Conservation (phyloP, 2,888 invertebrate species). For the Oscheius sp. region DNA sequence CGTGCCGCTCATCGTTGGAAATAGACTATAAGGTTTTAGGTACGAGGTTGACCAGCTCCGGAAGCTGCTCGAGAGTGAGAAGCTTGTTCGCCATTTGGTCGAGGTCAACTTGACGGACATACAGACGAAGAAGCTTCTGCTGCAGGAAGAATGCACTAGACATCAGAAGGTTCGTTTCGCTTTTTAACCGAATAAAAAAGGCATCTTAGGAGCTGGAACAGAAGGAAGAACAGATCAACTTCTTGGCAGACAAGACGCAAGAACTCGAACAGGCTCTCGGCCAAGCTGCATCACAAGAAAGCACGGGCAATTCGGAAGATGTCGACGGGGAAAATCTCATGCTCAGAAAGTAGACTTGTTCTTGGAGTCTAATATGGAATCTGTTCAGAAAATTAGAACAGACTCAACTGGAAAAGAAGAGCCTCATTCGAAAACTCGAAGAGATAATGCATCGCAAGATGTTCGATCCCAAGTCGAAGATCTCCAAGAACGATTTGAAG, state of each 20-base stretch:
- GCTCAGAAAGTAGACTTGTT: neutral
- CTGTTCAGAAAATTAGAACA: conserved; percentile 47
- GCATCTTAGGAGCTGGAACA: conserved; percentile 39
- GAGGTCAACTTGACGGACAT: conserved; percentile 92
- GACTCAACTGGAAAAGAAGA: conserved; percentile 53
- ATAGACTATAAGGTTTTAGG: neutral
- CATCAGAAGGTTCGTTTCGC: conserved; percentile 46
- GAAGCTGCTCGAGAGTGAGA: conserved; percentile 49
- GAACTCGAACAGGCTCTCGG: conserved; percentile 28
- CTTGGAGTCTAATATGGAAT: neutral
- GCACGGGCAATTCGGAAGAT: neutral
- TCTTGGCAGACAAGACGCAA: conserved; percentile 21
- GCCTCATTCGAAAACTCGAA: conserved; percentile 85
- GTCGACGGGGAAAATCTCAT: conserved; percentile 15
- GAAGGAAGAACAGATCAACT: conserved; percentile 37
- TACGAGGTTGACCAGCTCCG: conserved; percentile 44
- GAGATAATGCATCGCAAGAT: conserved; percentile 95
- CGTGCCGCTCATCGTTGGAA: too few relatives aligned
- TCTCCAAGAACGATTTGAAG: conserved; percentile 84
- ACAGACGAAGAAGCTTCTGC: conserved; percentile 96
- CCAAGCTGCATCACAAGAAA: neutral
- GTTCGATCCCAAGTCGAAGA: conserved; percentile 77
- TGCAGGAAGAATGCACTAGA: conserved; percentile 57
- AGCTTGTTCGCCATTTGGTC: conserved; percentile 35
- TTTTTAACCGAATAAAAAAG: neutral